These are phyloP conservation scores for Ceuthmochares aereus DNA, from an alignment of 2,113 vertebrate genomes.

Conservation along the genomic window DNA sequence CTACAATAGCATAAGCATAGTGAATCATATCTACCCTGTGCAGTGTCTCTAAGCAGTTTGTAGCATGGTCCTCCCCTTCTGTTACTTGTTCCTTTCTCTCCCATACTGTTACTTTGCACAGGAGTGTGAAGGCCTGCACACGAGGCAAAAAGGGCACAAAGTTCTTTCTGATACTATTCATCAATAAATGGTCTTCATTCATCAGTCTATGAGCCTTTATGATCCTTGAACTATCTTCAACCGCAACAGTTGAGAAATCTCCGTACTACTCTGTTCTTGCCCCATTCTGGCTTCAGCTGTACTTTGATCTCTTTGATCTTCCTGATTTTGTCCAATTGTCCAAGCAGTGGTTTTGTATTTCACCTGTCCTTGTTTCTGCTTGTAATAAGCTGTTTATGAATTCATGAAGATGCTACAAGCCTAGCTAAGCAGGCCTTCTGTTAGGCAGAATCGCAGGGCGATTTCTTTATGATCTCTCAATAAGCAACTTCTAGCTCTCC, in stretches of 20 bases:
- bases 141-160: neutral
- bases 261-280: neutral
- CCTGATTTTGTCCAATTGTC: neutral
- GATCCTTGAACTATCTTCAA: neutral
- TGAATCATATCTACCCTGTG: neutral
- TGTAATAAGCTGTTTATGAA: neutral
- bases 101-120: neutral
- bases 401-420: neutral
- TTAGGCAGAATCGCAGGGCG: neutral
- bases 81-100: neutral
- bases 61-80: neutral
- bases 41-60: neutral
- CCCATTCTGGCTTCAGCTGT: neutral
- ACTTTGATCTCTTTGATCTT: neutral
- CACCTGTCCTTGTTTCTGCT: neutral
- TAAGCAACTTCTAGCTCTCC: neutral
- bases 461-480: neutral
- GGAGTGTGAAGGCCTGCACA: neutral
- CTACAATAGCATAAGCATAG: fast-evolving
- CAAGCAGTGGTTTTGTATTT: neutral
- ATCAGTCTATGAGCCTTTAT: neutral
- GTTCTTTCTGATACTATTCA: neutral
- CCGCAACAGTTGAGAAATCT: neutral
- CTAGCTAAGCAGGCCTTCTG: neutral
- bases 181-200: neutral